Evolutionary conservation across 1,140 invertebrate species (phyloP).

Genomic region (Caenorhabditis inopinata): DNA sequence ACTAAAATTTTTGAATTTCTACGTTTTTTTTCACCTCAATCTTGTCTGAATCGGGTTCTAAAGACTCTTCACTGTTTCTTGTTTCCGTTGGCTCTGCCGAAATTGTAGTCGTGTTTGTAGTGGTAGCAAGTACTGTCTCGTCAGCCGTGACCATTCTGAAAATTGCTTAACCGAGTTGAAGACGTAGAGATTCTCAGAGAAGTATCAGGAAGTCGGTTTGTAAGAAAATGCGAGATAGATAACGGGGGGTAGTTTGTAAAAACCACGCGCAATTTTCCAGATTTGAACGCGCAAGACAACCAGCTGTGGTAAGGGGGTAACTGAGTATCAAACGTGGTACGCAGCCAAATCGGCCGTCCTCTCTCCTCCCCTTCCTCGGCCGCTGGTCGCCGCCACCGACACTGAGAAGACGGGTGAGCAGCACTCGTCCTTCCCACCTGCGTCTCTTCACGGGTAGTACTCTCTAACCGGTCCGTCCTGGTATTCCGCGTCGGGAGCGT

Average conservation of each 20-base stretch:
- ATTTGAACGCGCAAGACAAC: conserved; percentile 18
- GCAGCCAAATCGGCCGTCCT: conserved; percentile 23
- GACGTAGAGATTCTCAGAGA: too few relatives aligned
- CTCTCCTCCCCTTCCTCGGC: conserved; percentile 28
- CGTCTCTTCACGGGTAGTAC: conserved; percentile 18
- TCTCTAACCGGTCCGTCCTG: conserved; percentile 11
- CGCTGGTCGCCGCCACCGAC: conserved; percentile 21
- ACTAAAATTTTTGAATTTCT: background rate
- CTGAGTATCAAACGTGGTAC: conserved; percentile 33
- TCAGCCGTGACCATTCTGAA: conserved; percentile 11
- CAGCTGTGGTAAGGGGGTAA: background rate
- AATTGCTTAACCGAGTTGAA: too few relatives aligned
- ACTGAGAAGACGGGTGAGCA: conserved; percentile 23
- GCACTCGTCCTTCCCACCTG: background rate
- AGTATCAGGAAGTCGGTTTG: too few relatives aligned
- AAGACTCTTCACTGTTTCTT: background rate
- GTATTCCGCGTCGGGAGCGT: conserved; percentile 30
- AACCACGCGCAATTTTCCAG: background rate
- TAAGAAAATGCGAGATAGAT: too few relatives aligned
- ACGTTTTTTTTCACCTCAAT: background rate
- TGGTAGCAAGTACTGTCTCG: background rate
- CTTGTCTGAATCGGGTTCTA: background rate
- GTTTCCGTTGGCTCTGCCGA: background rate
- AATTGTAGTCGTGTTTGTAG: background rate
- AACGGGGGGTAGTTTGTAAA: too few relatives aligned